Conservation (phyloP, 2,113 vertebrate genomes). For the Lycaon pictus region DNA sequence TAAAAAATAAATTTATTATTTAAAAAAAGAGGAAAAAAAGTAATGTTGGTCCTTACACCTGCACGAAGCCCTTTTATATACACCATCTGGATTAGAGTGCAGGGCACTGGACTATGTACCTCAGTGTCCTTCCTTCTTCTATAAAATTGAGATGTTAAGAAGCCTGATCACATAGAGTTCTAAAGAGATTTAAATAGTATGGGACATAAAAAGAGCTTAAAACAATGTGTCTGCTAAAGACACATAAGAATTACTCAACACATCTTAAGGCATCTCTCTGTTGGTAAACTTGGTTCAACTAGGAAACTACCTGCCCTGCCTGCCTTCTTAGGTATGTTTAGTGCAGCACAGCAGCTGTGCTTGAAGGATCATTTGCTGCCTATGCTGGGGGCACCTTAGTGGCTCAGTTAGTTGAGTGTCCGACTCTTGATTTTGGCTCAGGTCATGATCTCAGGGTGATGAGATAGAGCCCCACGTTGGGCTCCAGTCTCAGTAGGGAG, state of each 20-base stretch:
- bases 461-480: neutral
- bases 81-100: neutral
- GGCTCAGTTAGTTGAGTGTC: neutral
- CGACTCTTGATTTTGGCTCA: neutral
- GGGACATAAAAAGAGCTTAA: neutral
- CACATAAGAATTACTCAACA: neutral
- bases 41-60: neutral
- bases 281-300: neutral
- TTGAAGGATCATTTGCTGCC: neutral
- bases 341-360: neutral
- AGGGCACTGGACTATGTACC: neutral
- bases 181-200: neutral
- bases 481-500: neutral
- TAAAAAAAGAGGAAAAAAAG: no score
- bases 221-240: neutral
- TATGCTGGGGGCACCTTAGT: no score
- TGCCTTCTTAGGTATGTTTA: neutral
- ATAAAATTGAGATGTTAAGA: neutral
- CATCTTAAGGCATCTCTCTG: neutral
- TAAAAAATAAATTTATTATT: no score
- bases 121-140: neutral
- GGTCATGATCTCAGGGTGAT: neutral
- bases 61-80: accelerated
- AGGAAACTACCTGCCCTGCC: neutral
- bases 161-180: neutral